Evolutionary conservation across 2,113 vertebrate genomes (phyloP).

Genomic region (Brachypteracias leptosomus): DNA sequence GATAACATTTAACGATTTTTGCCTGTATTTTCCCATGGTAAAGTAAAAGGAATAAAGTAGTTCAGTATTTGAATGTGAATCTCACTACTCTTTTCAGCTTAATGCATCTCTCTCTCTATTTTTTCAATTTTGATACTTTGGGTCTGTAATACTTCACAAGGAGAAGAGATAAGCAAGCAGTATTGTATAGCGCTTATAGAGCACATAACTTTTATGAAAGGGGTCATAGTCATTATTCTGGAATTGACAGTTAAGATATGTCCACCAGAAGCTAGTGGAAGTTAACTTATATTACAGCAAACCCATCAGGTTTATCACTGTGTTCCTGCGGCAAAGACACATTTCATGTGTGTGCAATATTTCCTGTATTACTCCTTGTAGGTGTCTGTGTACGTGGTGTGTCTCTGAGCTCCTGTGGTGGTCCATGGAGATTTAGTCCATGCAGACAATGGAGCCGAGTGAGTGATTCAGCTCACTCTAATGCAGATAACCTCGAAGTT

Average conservation of each 20-base stretch:
- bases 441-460: not conserved
- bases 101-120: not conserved
- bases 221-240: not conserved
- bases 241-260: not conserved
- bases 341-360: not conserved
- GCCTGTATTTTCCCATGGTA: not conserved
- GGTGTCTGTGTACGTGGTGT: accelerated
- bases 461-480: not conserved
- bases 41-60: not conserved
- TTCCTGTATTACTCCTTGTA: not conserved
- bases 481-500: not conserved
- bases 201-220: not conserved
- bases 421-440: not conserved
- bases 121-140: not conserved
- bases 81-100: not conserved
- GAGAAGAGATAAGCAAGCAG: not conserved
- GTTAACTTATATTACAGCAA: not conserved
- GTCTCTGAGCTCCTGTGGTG: not conserved
- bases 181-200: not conserved
- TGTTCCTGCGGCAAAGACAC: not conserved
- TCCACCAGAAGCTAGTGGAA: not conserved
- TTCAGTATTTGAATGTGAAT: not conserved
- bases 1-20: not conserved
- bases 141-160: not conserved
- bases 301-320: not conserved